These are phyloP conservation scores for Boloria selene DNA, from an alignment of 2,888 invertebrate genomes.

Conservation along the genomic window DNA sequence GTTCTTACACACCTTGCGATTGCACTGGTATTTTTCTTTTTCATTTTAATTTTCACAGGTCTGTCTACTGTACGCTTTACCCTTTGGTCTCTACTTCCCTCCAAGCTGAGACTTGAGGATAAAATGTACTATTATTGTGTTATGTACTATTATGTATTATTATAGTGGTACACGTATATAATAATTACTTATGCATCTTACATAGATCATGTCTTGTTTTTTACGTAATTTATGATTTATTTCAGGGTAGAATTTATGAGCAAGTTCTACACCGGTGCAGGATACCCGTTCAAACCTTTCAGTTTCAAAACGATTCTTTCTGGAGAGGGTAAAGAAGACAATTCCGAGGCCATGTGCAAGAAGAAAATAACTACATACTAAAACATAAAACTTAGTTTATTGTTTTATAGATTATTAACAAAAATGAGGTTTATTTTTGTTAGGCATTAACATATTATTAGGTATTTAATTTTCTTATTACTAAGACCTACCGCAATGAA, in stretches of 20 bases:
- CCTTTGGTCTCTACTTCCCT: too few species aligned
- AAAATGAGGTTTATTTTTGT: background rate
- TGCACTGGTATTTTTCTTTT: constrained; percentile 87
- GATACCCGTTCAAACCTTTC: constrained; percentile 87
- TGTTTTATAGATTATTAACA: background rate
- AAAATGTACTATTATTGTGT: too few species aligned
- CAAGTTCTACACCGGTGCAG: constrained; percentile 90
- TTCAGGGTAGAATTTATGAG: constrained; percentile 97
- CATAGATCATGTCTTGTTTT: too few species aligned
- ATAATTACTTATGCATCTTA: too few species aligned
- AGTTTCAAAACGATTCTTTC: constrained; percentile 79
- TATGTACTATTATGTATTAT: too few species aligned
- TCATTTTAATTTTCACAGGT: background rate
- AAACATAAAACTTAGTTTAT: background rate
- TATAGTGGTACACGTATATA: too few species aligned
- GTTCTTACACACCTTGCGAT: constrained; percentile 92
- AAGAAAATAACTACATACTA: constrained; percentile 35
- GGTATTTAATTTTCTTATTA: too few species aligned
- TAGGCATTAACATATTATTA: too few species aligned
- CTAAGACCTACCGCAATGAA: too few species aligned
- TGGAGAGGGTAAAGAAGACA: constrained; percentile 43
- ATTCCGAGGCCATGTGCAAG: constrained; percentile 52
- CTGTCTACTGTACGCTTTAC: too few species aligned
- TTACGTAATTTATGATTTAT: constrained; percentile 19
- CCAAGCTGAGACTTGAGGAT: too few species aligned